Base-by-base conservation (phyloP, 1,140 invertebrate species). In the Ostrea denselamellosa region DNA sequence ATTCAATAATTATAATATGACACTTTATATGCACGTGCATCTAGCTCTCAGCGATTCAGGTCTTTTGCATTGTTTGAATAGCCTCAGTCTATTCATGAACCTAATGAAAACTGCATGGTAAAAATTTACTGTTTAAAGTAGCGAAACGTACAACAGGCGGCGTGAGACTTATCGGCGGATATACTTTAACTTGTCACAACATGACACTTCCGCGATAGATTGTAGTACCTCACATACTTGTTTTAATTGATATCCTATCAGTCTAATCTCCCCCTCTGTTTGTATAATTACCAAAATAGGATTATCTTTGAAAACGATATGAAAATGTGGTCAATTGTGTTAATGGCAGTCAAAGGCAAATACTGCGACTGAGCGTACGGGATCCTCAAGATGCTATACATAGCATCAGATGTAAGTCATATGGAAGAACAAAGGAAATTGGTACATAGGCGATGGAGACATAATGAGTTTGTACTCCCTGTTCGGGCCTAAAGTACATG, bases 131-230 rank as follows among this genome's bases (percentile, higher is more conserved):
- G 34, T 44, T 44, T 44, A 44, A 44, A 44, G 34, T 44, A 44
- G 34, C 34, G 34, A 44, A 44, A 44, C 34, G 1, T 44, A 1
- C 12, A 28, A 14, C 2, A 77, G 25, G 2, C 25, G 8, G 9
- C 25, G 22, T 25, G 22, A 34, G 22, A 77, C 25, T 77, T 34
- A 71, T 14, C 25, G 25, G 12, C 68, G 68, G 68, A 77, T 28
- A 25, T 77, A 77, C 68, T 77, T 77, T 28, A 77, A 77, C 25
- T 25, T 77, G 68, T 34, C 68, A 77, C 68, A 28, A 14, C 68
- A 77, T 77, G 68, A 77, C 68, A 77, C 68, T 77, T 77, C 68
- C 68, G 68, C 68, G 68, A 77, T 77, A 77, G 68, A 77, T 14
- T 77, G 25, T 34, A 77, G 68, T 77, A 34, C 68, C 28, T 28